Percentiles rank a stretch among this genome's conserved stretches.
Conservation (phyloP, 2,888 invertebrate genomes). For the Nasonovia ribisnigri region DNA sequence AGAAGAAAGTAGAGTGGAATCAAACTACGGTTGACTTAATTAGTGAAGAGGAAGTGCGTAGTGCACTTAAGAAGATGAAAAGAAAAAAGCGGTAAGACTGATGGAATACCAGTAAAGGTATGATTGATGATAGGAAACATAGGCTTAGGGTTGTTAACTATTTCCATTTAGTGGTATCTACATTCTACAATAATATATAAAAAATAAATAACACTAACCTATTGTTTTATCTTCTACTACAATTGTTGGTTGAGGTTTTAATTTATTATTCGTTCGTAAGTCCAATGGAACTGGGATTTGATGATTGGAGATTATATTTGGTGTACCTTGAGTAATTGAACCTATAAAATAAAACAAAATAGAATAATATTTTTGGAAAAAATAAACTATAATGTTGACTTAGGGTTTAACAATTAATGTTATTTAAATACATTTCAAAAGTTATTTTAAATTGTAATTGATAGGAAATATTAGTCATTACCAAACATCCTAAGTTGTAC, state of each 20-base stretch:
- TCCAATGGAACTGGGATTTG: conserved; percentile 58
- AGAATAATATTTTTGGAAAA: conserved; percentile 15
- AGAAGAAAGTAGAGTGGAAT: too few relatives aligned
- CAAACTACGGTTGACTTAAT: too few relatives aligned
- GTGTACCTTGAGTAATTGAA: conserved; percentile 63
- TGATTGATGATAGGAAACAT: too few relatives aligned
- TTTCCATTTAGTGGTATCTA: not conserved
- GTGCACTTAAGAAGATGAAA: too few relatives aligned
- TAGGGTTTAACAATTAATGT: not conserved
- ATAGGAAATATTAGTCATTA: not conserved
- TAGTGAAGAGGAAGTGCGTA: too few relatives aligned
- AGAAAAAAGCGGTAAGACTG: too few relatives aligned
- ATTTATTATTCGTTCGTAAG: conserved; percentile 51
- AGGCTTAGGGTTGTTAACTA: not conserved
- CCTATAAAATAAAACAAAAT: conserved; percentile 55
- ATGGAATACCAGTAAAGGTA: too few relatives aligned
- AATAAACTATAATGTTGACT: not conserved
- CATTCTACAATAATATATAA: not conserved
- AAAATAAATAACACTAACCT: conserved; percentile 22
- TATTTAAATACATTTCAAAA: not conserved
- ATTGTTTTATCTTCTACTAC: conserved; percentile 48
- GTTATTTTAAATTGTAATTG: not conserved
- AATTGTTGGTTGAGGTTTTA: conserved; percentile 50
- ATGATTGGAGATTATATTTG: conserved; percentile 53
- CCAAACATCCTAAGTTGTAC: not conserved